Evolutionary conservation across 2,797 vertebrate genomes (phyloP).

Genomic region (Apogon hyalosoma): DNA sequence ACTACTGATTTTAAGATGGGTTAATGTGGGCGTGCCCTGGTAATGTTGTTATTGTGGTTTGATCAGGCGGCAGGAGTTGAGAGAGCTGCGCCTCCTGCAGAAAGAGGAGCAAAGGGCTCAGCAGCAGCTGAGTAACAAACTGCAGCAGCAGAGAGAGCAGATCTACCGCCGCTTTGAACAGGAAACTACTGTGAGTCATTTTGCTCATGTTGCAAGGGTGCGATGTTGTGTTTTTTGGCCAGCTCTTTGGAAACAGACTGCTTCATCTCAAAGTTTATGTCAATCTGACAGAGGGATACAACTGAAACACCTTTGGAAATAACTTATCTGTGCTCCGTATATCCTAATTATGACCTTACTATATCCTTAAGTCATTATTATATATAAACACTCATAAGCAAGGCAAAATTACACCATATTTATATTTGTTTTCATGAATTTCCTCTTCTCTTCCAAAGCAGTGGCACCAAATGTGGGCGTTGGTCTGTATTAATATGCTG

Average conservation of each 20-base stretch:
- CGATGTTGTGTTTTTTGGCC: conserved; percentile 4
- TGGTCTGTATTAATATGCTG: not conserved
- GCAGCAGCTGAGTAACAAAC: conserved; percentile 95
- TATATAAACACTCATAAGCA: not conserved
- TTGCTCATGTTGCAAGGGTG: conserved; percentile 1
- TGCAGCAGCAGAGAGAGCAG: conserved; percentile 95
- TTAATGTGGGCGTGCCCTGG: conserved; percentile 14
- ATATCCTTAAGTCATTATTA: no score
- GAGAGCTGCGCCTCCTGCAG: conserved; percentile 95
- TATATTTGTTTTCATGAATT: not conserved
- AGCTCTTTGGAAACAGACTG: conserved; percentile 16
- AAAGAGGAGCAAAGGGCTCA: conserved; percentile 99
- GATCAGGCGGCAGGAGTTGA: conserved; percentile 92
- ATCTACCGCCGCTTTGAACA: conserved; percentile 97
- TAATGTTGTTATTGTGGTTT: conserved; percentile 45
- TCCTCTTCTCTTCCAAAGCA: not conserved
- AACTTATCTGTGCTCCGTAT: no score
- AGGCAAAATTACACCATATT: not conserved
- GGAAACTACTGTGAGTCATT: conserved; percentile 93
- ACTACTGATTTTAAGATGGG: not conserved
- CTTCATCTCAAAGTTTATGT: conserved; percentile 24
- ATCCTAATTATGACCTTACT: no score
- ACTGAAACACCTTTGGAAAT: not conserved
- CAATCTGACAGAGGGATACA: conserved; percentile 5
- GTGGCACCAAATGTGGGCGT: not conserved